Percentiles rank a stretch among this genome's conserved stretches.
Evolutionary conservation across 2,888 invertebrate species (phyloP).

Genomic region (Homarus gammarus): DNA sequence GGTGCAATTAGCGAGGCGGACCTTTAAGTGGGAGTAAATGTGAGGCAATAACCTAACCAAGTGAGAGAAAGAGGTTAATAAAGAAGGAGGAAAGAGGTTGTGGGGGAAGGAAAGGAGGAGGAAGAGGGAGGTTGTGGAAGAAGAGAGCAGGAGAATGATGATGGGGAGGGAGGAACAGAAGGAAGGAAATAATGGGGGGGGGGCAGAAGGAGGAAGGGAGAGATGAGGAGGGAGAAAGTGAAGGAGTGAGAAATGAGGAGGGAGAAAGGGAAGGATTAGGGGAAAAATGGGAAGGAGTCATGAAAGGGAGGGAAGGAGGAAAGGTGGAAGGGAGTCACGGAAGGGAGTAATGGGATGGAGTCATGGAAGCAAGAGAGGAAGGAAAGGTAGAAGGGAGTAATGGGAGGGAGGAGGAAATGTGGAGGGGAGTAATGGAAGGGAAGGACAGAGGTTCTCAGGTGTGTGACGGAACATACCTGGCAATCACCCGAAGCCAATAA

Average conservation of each 20-base stretch:
- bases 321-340: no score
- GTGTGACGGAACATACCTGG: no score
- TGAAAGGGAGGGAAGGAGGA: neutral
- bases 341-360: no score
- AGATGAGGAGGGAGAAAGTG: neutral
- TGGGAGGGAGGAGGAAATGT: neutral
- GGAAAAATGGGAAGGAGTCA: neutral
- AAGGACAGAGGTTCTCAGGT: neutral
- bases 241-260: neutral
- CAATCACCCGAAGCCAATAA: no score
- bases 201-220: neutral
- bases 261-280: neutral
- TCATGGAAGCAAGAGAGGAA: no score
- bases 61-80: neutral
- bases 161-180: neutral
- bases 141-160: neutral
- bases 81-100: neutral
- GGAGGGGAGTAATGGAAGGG: neutral
- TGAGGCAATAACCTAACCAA: no score
- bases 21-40: no score
- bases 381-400: no score
- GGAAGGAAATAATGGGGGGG: neutral
- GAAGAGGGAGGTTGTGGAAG: neutral
- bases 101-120: neutral
- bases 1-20: no score